Evolutionary conservation across 2,113 vertebrate genomes (phyloP), one percentile per base, ranked within the genome.

Genomic region (Corythornis cristatus): DNA sequence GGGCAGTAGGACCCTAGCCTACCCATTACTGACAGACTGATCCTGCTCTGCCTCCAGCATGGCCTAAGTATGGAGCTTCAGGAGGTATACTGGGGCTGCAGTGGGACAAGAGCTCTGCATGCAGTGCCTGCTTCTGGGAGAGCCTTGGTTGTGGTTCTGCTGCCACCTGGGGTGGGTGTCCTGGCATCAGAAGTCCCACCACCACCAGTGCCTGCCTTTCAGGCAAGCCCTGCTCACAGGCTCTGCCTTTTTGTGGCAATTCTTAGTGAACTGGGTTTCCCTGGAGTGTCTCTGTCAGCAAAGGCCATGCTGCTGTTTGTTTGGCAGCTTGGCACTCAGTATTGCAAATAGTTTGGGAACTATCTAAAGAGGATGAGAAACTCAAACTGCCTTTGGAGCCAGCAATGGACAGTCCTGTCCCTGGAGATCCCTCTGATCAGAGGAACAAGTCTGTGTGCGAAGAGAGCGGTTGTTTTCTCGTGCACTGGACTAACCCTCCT

Each of bases 191-290:
- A 5, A 37, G 12, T 15, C 12, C 54, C 70, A 8, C 23, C 18
- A 2, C 12, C 6, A 2, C 19, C 66, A 51, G 18, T 26, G 67
- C 25, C 29, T 53, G 33, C n/a, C n/a, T 61, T 45, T 40, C 1
- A 3, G 46, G 23, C 0, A 0, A 76, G n/a, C 29, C 9, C 54
- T 73, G 86, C 35, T 60, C 62, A 3, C 45, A 26, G 53, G 31
- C 67, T 89, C 54, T 77, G 53, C 60, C 37, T 66, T 75, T 56
- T 20, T 42, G 19, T 48, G 75, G 11, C 14, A 7, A 1, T 45
- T 75, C 48, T 51, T 5, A 5, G 5, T 50, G 33, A 50, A 20
- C 35, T 28, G 77, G 8, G 3, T 82, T 90, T 70, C 45, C 50
- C 54, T 29, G 28, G 16, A 1, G 57, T 29, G 46, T 33, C 50